These are phyloP conservation scores for Phthorimaea operculella DNA, from an alignment of 1,140 invertebrate species.

Conservation along the genomic window DNA sequence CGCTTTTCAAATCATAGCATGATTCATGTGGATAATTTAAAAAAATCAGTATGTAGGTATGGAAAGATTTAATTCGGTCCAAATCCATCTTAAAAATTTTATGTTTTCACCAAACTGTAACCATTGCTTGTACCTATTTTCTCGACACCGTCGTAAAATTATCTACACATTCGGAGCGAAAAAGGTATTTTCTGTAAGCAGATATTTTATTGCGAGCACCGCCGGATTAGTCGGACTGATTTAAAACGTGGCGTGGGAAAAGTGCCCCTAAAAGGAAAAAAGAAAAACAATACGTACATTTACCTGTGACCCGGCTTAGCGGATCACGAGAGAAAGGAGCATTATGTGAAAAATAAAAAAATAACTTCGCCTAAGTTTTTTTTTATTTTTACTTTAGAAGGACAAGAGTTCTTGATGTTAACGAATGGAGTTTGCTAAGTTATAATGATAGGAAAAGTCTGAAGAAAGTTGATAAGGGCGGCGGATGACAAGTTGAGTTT, in stretches of 20 bases:
- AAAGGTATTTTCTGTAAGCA: too few relatives aligned
- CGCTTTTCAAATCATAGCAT: too few relatives aligned
- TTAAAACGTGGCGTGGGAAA: background rate
- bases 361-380: background rate
- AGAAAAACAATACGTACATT: background rate
- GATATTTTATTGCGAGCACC: too few relatives aligned
- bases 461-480: constrained; percentile 2
- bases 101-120: too few relatives aligned
- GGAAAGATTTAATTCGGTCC: too few relatives aligned
- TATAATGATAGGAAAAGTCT: constrained; percentile 5
- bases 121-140: too few relatives aligned
- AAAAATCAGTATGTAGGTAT: too few relatives aligned
- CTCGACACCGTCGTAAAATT: too few relatives aligned
- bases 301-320: constrained; percentile 8
- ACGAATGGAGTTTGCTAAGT: constrained; percentile 2
- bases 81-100: too few relatives aligned
- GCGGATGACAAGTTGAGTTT: background rate
- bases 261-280: background rate
- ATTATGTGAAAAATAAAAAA: background rate
- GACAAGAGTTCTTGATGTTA: constrained; percentile 4
- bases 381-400: constrained; percentile 1
- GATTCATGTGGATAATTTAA: too few relatives aligned
- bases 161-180: too few relatives aligned
- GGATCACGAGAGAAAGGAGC: background rate
- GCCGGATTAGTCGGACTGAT: background rate